phyloP scores from a whole-genome alignment of 2,888 invertebrate genomes.

The Calameuta idolon region DNA sequence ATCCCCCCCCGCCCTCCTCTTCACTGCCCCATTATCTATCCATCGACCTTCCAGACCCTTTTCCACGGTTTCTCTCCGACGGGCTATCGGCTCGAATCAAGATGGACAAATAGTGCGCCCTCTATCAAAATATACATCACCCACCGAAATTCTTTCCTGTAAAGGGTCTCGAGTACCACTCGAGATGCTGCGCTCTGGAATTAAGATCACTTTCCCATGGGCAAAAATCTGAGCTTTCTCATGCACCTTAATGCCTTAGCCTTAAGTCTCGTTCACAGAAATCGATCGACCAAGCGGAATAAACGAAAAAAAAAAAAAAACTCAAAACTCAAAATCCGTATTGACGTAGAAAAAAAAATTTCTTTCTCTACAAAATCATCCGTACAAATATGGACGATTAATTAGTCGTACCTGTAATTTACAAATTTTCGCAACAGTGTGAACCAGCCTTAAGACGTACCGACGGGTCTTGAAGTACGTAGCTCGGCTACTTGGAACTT shows the following conservation, averaged over 20 bases:
- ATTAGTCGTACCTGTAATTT: not conserved
- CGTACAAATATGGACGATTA: not conserved
- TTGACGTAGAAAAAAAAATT: not conserved
- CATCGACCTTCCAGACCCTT: constrained; percentile 33
- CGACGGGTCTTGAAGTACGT: not conserved
- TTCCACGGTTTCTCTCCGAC: not conserved
- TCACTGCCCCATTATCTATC: constrained; percentile 41
- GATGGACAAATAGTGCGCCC: constrained; percentile 38
- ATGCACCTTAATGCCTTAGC: constrained; percentile 13
- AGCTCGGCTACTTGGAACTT: not conserved
- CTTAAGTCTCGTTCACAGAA: not conserved
- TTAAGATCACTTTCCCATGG: constrained; percentile 28
- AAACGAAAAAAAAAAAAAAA: constrained; percentile 9
- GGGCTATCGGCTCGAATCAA: constrained; percentile 38
- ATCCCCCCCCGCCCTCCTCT: not conserved
- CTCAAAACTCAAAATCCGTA: not conserved
- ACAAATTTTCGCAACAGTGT: not conserved
- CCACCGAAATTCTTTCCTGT: constrained; percentile 15
- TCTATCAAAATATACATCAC: constrained; percentile 40
- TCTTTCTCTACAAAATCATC: not conserved
- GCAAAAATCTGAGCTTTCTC: constrained; percentile 8
- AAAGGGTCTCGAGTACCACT: constrained; percentile 27
- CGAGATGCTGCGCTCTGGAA: constrained; percentile 22
- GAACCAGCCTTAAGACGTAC: not conserved
- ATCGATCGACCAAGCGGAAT: not conserved